Conservation (phyloP, 1,140 invertebrate genomes). For the Neodiprion pinetum region DNA sequence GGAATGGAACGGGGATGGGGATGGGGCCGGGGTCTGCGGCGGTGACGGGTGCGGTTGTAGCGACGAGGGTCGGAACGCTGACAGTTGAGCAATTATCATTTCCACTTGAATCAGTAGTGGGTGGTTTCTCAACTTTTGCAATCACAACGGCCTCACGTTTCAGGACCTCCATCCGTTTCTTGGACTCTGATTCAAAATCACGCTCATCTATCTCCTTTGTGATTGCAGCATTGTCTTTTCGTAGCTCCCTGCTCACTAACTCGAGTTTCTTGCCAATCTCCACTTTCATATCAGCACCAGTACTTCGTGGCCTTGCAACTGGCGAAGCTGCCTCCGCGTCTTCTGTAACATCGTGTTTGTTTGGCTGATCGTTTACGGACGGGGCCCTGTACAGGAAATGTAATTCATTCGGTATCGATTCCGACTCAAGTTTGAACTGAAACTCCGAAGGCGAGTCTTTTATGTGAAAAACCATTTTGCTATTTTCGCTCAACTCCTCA, state of each 20-base stretch:
- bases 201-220: neutral
- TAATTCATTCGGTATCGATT: slow-evolving; percentile 57
- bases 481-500: slow-evolving; percentile 65
- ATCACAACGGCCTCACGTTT: neutral
- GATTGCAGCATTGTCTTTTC: neutral
- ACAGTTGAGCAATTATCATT: neutral
- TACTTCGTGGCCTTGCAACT: slow-evolving; percentile 33
- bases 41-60: too few species aligned
- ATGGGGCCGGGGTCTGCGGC: neutral
- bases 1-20: neutral
- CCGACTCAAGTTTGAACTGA: slow-evolving; percentile 67
- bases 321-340: slow-evolving; percentile 34
- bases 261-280: neutral
- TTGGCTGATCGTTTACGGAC: slow-evolving; percentile 41
- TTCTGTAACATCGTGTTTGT: slow-evolving; percentile 37
- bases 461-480: slow-evolving; percentile 57
- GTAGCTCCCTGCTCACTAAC: neutral
- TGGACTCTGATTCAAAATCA: neutral
- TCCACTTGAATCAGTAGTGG: neutral
- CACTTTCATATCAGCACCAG: neutral
- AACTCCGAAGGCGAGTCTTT: slow-evolving; percentile 78
- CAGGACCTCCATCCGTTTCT: neutral
- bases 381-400: slow-evolving; percentile 56
- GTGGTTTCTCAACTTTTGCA: neutral
- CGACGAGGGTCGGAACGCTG: neutral